Evolutionary conservation across 2,113 vertebrate species (phyloP).

Genomic region (Microcebus ravelobensis): DNA sequence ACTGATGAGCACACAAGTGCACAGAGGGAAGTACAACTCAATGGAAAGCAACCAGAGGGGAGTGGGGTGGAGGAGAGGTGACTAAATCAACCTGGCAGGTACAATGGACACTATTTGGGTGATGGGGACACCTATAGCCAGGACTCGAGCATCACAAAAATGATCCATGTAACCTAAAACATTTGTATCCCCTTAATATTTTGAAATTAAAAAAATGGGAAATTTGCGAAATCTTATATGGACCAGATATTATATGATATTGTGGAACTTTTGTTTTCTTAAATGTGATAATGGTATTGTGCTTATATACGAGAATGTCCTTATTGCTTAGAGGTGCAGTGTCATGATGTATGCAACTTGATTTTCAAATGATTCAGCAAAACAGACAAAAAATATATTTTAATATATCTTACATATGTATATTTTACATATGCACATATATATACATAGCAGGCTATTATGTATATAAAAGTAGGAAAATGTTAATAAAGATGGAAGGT

Average conservation of each 20-base stretch:
- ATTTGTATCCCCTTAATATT: too few relatives aligned
- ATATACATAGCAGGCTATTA: not conserved
- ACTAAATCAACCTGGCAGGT: too few relatives aligned
- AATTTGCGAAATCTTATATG: not conserved
- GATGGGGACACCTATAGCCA: too few relatives aligned
- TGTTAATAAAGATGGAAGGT: not conserved
- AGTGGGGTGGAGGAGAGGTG: too few relatives aligned
- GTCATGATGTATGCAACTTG: not conserved
- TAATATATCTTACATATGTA: not conserved
- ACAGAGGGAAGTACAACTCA: too few relatives aligned
- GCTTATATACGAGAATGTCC: not conserved
- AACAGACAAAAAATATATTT: not conserved
- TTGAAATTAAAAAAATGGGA: not conserved
- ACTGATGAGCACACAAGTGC: too few relatives aligned
- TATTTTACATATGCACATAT: not conserved
- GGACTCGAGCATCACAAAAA: too few relatives aligned
- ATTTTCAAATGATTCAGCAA: not conserved
- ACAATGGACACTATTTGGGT: too few relatives aligned
- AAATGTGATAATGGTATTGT: not conserved
- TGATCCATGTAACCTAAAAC: too few relatives aligned
- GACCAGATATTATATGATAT: not conserved
- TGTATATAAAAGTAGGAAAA: not conserved
- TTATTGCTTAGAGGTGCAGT: not conserved
- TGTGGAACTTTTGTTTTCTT: not conserved
- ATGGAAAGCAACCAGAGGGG: too few relatives aligned